Conservation (phyloP, 2,888 invertebrate genomes). For the Nymphalis polychloros region DNA sequence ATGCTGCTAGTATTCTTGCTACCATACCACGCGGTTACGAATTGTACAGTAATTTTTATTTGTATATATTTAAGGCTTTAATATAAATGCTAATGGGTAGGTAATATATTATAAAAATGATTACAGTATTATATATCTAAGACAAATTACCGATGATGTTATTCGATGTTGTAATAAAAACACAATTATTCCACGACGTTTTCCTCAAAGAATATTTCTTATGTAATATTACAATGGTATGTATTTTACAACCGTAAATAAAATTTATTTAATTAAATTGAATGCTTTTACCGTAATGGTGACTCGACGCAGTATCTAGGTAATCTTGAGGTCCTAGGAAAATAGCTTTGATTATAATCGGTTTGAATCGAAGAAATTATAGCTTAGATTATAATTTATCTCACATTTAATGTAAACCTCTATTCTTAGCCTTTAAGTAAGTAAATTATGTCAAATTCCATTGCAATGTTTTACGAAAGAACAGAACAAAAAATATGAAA, state of each 20-base stretch:
- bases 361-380: background rate
- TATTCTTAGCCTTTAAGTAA: background rate
- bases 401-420: background rate
- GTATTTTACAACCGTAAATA: constrained; percentile 15
- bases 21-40: too few relatives aligned
- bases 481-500: background rate
- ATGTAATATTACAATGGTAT: background rate
- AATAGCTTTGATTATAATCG: constrained; percentile 36
- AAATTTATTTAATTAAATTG: constrained; percentile 21
- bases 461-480: background rate
- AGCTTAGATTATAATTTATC: background rate
- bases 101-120: too few relatives aligned
- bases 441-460: background rate
- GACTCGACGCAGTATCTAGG: constrained; percentile 4
- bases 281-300: constrained; percentile 6
- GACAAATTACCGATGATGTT: too few relatives aligned
- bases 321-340: constrained; percentile 26
- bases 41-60: too few relatives aligned
- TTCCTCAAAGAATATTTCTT: constrained; percentile 2
- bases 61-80: too few relatives aligned
- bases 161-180: background rate
- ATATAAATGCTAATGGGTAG: too few relatives aligned
- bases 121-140: background rate
- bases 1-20: too few relatives aligned
- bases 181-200: background rate